Percentiles rank a stretch among this genome's conserved stretches.
phyloP scores from a whole-genome alignment of 2,113 vertebrate species.

The Chloroceryle aenea region DNA sequence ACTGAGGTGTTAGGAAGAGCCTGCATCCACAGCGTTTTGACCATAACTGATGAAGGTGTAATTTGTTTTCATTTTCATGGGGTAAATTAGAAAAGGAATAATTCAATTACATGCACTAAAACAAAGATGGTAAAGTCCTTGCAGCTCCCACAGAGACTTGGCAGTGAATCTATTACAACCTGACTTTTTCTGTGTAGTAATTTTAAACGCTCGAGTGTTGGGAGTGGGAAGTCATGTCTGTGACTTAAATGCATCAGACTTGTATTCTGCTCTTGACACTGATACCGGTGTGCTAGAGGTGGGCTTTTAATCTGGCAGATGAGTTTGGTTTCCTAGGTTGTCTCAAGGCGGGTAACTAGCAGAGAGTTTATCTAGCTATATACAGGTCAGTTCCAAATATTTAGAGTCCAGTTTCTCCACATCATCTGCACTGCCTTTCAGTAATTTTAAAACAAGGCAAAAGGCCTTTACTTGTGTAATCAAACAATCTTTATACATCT shows the following conservation, averaged over 20 bases:
- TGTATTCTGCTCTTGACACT: neutral
- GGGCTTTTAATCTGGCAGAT: neutral
- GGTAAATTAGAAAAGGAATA: neutral
- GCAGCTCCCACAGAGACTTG: neutral
- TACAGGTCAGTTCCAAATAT: neutral
- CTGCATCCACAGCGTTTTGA: neutral
- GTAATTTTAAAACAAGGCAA: neutral
- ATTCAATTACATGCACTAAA: neutral
- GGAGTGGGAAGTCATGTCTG: neutral
- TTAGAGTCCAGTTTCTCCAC: neutral
- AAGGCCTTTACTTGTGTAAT: neutral
- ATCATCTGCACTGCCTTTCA: accelerated
- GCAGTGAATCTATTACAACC: neutral
- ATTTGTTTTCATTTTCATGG: conserved; percentile 15
- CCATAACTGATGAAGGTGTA: neutral
- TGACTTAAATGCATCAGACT: neutral
- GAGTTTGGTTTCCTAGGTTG: neutral
- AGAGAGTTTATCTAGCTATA: neutral
- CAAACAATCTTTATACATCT: neutral
- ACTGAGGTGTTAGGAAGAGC: neutral
- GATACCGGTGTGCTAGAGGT: neutral
- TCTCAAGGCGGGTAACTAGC: neutral
- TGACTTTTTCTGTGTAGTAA: neutral
- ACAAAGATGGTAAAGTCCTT: neutral
- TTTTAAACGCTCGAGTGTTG: neutral